Evolutionary conservation across 2,113 vertebrate genomes (phyloP), one percentile per base, ranked within the genome.

Genomic region (Neotragus moschatus): DNA sequence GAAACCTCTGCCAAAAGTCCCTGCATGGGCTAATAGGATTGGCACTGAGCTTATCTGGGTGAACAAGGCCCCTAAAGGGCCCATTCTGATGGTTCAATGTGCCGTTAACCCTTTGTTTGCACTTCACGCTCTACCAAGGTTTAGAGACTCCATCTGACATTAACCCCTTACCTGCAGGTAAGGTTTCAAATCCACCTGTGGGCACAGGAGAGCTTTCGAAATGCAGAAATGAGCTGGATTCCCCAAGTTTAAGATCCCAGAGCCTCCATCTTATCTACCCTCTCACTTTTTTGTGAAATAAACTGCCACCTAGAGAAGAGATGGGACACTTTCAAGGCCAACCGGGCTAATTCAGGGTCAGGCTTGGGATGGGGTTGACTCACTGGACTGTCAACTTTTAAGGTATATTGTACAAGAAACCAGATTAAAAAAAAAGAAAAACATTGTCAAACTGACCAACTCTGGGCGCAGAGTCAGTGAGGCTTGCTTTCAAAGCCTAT

Each of bases 1-100:
- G 15, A 90, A 66, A 61, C 33, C 81, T 75, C n/a, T 55, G 85
- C 95, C 97, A 88, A 33, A 58, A 51, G 13, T 45, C 70, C 75
- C 81, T 47, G 43, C 58, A 36, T 43, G 49, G 47, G 47, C 93
- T 90, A 51, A 80, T 0, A 70, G 55, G 23, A 26, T 39, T 39
- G 93, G 82, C 25, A 10, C 9, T n/a, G 56, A 23, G 86, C 56
- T 77, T 49, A 26, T 81, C 12, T 3, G 33, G 66, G 61, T 23
- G 36, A 91, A 51, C 39, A 30, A 82, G 70, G 75, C 82, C 88
- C 63, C 79, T 1, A 0, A 45, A 66, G 47, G 15, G 81, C 39
- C 82, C 13, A 0, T 85, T 51, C 12, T 26, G 63, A 53, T 21
- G 30, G 39, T 43, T 47, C 51, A 23, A 26, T 15, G 30, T 17